Conservation (phyloP, 2,888 invertebrate genomes). For the Melanchra persicariae region DNA sequence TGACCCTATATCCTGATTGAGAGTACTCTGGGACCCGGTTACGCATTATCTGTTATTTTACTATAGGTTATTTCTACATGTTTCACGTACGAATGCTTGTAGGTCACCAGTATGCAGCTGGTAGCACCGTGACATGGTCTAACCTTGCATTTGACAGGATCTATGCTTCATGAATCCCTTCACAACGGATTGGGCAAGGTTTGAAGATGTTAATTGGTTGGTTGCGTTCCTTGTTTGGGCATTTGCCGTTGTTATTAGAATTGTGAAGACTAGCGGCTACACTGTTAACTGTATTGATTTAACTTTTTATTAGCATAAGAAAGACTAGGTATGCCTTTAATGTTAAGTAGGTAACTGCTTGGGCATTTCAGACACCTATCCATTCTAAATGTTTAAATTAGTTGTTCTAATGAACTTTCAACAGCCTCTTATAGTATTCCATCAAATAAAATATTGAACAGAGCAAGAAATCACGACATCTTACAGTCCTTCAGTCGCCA, state of each 20-base stretch:
- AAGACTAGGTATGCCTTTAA: too few relatives aligned
- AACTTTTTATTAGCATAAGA: background rate
- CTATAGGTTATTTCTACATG: background rate
- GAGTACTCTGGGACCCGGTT: too few relatives aligned
- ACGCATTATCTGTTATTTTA: too few relatives aligned
- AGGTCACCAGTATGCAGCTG: background rate
- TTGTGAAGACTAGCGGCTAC: background rate
- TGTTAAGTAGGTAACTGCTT: too few relatives aligned
- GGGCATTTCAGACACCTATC: background rate
- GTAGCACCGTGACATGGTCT: constrained; percentile 3
- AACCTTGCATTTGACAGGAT: constrained; percentile 67
- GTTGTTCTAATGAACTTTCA: background rate
- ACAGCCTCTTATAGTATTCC: background rate
- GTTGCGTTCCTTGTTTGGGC: constrained; percentile 9
- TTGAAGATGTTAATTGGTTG: constrained; percentile 16
- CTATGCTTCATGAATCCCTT: constrained; percentile 66
- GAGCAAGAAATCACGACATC: constrained; percentile 8
- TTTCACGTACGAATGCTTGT: background rate
- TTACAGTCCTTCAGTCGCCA: constrained; percentile 1
- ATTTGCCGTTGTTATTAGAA: background rate
- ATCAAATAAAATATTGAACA: constrained; percentile 17
- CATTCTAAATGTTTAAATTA: background rate
- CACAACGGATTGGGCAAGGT: constrained; percentile 50
- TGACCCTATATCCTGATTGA: too few relatives aligned
- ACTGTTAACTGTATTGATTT: background rate